Evolutionary conservation across 1,140 invertebrate genomes (phyloP).

Genomic region (Vanessa atalanta): DNA sequence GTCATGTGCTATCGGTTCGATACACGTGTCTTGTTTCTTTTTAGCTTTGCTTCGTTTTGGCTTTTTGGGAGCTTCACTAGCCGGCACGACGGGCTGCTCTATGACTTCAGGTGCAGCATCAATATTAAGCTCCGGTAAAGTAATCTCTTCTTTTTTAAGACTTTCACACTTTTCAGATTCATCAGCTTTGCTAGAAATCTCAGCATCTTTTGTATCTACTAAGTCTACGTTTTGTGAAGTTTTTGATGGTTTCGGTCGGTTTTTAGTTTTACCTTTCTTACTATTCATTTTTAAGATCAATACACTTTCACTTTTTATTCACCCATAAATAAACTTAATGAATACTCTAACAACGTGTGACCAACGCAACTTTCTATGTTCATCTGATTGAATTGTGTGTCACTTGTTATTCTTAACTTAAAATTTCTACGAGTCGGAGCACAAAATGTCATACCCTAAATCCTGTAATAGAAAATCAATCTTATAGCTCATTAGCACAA

Average conservation of each 20-base stretch:
- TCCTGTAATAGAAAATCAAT: conserved; percentile 9
- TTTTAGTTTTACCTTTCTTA: conserved; percentile 70
- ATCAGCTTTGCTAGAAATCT: conserved; percentile 7
- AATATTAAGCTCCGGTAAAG: conserved; percentile 47
- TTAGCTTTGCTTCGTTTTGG: conserved; percentile 71
- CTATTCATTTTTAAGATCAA: conserved; percentile 51
- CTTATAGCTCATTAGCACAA: conserved; percentile 6
- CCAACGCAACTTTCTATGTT: conserved; percentile 39
- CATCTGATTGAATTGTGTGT: conserved; percentile 66
- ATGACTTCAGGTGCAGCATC: conserved; percentile 33
- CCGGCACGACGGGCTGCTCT: conserved; percentile 34
- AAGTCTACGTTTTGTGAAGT: conserved; percentile 29
- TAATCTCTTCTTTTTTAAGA: conserved; percentile 39
- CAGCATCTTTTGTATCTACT: background rate
- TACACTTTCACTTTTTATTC: conserved; percentile 12
- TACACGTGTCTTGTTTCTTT: conserved; percentile 53
- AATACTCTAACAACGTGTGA: conserved; percentile 41
- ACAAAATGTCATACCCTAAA: conserved; percentile 63
- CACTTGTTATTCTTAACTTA: conserved; percentile 66
- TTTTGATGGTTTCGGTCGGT: conserved; percentile 49
- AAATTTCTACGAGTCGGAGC: conserved; percentile 56
- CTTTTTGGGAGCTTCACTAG: conserved; percentile 59
- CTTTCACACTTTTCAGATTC: conserved; percentile 24
- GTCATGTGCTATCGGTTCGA: conserved; percentile 16
- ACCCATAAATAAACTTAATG: background rate